phyloP scores from a whole-genome alignment of 2,888 invertebrate genomes.

The Geophilus truncorum region DNA sequence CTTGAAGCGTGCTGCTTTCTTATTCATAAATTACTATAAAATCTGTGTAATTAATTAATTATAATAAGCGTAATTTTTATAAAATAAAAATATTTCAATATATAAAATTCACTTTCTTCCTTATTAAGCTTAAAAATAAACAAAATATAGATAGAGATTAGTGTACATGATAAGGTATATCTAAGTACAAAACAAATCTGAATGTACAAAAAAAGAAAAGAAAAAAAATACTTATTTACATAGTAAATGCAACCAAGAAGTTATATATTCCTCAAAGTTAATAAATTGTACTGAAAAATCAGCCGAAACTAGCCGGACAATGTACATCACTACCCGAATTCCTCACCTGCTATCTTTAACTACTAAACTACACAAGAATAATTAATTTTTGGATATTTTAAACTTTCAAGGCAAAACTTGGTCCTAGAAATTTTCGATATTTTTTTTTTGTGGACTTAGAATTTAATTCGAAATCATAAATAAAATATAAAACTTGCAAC shows the following conservation, averaged over 20 bases:
- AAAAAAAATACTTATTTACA: background rate
- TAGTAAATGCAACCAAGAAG: background rate
- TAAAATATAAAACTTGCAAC: too few relatives aligned
- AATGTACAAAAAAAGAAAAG: background rate
- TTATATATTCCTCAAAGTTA: background rate
- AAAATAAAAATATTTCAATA: background rate
- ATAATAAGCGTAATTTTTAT: background rate
- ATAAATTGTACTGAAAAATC: background rate
- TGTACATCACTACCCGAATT: background rate
- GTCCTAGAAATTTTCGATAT: background rate
- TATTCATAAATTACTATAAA: background rate
- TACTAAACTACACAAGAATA: background rate
- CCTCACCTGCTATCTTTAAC: background rate
- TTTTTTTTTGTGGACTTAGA: too few relatives aligned
- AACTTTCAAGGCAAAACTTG: background rate
- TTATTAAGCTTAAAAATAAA: background rate
- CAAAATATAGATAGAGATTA: background rate
- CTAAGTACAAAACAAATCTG: background rate
- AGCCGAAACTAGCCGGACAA: slow-evolving; percentile 3
- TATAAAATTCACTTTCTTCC: background rate
- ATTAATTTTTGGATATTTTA: too few relatives aligned
- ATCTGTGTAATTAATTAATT: too few relatives aligned
- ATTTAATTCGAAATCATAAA: too few relatives aligned
- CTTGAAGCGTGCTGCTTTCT: background rate
- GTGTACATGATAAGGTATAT: background rate